Percentiles rank a stretch among this genome's conserved stretches.
Conservation (phyloP, 2,113 vertebrate genomes). For the Ceuthmochares aereus region DNA sequence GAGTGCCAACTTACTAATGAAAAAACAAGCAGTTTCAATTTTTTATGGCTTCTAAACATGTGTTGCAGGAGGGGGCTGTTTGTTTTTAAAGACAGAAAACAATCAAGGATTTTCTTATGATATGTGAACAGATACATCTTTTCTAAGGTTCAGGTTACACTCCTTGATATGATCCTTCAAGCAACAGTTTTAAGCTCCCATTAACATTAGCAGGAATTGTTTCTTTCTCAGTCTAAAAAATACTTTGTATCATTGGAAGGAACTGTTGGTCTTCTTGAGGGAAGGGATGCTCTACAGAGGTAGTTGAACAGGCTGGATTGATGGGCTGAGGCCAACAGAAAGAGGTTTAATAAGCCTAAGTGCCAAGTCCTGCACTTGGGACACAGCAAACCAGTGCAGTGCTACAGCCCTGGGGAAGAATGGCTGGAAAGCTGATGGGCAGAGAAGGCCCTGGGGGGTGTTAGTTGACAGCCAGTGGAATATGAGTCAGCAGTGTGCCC, state of each 20-base stretch:
- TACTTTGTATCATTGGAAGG: background rate
- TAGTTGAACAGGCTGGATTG: no score
- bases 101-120: background rate
- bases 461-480: no score
- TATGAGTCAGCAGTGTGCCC: no score
- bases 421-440: no score
- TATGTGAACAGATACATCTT: background rate
- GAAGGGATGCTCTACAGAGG: no score
- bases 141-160: background rate
- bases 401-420: no score
- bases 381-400: no score
- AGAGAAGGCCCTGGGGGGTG: no score
- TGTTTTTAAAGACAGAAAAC: background rate
- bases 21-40: background rate
- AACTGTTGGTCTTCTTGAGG: no score
- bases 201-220: slow-evolving; percentile 9
- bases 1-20: background rate
- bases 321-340: no score
- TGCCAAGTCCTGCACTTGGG: no score
- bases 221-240: background rate
- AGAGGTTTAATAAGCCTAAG: no score
- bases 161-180: slow-evolving; percentile 26
- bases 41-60: background rate
- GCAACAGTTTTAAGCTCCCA: background rate
- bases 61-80: background rate